These are phyloP conservation scores for Synergus itoensis DNA, from an alignment of 2,888 invertebrate species.

Conservation along the genomic window DNA sequence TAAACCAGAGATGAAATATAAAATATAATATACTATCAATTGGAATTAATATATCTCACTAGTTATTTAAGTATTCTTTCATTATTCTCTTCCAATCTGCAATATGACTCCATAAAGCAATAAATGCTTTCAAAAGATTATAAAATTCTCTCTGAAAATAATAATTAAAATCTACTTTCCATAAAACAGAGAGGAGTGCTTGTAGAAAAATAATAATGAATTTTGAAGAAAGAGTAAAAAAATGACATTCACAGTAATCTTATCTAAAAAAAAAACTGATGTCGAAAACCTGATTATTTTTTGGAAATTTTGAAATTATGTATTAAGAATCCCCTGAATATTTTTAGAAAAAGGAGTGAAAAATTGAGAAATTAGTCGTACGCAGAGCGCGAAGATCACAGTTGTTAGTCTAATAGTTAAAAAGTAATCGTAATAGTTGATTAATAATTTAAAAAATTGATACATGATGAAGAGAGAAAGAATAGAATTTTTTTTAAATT, in stretches of 20 bases:
- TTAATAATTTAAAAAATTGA: neutral
- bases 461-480: too few species aligned
- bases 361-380: too few species aligned
- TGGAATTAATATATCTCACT: neutral
- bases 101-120: neutral
- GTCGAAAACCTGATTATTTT: too few species aligned
- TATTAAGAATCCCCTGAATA: too few species aligned
- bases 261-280: too few species aligned
- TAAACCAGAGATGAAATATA: neutral
- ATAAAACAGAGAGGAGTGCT: neutral
- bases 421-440: neutral
- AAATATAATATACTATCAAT: neutral
- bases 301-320: too few species aligned
- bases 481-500: neutral
- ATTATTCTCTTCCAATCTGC: too few species aligned
- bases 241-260: too few species aligned
- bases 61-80: too few species aligned
- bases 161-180: neutral
- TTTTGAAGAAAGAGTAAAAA: neutral
- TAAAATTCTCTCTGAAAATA: neutral
- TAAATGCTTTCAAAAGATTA: neutral
- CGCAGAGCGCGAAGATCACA: too few species aligned
- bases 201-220: neutral
- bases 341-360: too few species aligned
- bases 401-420: too few species aligned